Base-by-base conservation (phyloP, 1,140 invertebrate species). In the Capitella teleta region DNA sequence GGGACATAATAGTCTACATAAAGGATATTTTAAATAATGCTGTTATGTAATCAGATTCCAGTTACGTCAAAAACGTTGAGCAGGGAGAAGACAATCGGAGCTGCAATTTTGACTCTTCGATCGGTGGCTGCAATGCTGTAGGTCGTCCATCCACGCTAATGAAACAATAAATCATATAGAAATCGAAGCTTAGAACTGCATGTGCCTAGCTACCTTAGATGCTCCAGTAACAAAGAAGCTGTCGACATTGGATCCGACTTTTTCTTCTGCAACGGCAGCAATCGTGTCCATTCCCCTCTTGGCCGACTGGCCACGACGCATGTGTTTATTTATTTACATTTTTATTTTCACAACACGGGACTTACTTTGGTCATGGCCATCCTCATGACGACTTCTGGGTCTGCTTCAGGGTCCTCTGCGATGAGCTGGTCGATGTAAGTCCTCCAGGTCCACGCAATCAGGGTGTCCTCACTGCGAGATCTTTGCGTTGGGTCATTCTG, bases 321-420 rank as follows among this genome's bases (percentile, higher is more conserved):
- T n/a, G n/a, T n/a, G n/a, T n/a, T n/a, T n/a, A n/a, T n/a, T n/a
- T n/a, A n/a, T n/a, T n/a, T n/a, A n/a, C n/a, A n/a, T n/a, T n/a
- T n/a, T n/a, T 47, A 57, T 38, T 42, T 30, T 19, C 28, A 32
- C 10, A 10, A 14, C 6, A 28, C 21, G 23, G n/a, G 12, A 4
- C n/a, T n/a, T 51, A 61, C 64, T 56, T 66, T 66, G 0, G 64
- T 66, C 64, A 66, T 66, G 19, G 64, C 62, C 52, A 66, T 54
- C 24, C 58, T 47, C 8, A 64, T 47, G 18, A 63, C 43, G 24
- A 63, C 53, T 54, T 61, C 60, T 1, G 61, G 60, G 30, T 63
- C 58, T 16, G 55, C 38, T 1, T 46, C 36, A 38, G 60, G 58
- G 19, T 52, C 41, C n/a, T n/a, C n/a, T n/a, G n/a, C n/a, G n/a